phyloP scores from a whole-genome alignment of 2,888 invertebrate genomes.

The Mythimna ferrago region DNA sequence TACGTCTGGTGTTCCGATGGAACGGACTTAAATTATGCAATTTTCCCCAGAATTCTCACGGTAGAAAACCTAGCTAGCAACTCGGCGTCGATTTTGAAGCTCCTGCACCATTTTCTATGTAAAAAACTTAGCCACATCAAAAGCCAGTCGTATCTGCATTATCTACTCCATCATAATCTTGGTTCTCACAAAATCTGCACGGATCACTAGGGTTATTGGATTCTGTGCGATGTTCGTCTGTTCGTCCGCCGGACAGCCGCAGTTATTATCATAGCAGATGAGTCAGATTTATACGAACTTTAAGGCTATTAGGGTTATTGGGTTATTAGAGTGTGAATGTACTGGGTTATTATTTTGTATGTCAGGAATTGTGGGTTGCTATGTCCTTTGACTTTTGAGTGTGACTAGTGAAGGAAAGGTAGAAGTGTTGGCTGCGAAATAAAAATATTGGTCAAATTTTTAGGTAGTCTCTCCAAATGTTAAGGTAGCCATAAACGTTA shows the following conservation, averaged over 20 bases:
- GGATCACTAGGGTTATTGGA: constrained; percentile 83
- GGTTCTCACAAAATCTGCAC: constrained; percentile 74
- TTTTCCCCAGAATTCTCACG: too few relatives aligned
- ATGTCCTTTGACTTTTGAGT: neutral
- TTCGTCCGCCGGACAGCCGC: constrained; percentile 63
- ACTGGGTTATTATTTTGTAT: neutral
- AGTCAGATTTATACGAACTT: constrained; percentile 50
- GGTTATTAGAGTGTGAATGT: neutral
- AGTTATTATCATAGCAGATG: constrained; percentile 65
- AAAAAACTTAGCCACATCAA: too few relatives aligned
- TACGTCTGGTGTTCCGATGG: too few relatives aligned
- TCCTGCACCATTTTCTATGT: too few relatives aligned
- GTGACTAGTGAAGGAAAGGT: too few relatives aligned
- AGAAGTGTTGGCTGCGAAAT: neutral
- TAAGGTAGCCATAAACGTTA: too few relatives aligned
- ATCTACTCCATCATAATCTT: constrained; percentile 69
- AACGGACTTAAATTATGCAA: too few relatives aligned
- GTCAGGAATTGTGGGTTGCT: neutral
- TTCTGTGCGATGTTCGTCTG: constrained; percentile 73
- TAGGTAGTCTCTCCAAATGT: neutral
- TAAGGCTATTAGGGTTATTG: neutral
- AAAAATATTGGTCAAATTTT: neutral
- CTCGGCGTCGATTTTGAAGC: too few relatives aligned
- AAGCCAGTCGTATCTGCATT: constrained; percentile 56
- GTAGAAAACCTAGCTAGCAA: too few relatives aligned